These are phyloP conservation scores for Rhopalosiphum nymphaeae DNA, from an alignment of 2,888 invertebrate genomes.

Conservation along the genomic window DNA sequence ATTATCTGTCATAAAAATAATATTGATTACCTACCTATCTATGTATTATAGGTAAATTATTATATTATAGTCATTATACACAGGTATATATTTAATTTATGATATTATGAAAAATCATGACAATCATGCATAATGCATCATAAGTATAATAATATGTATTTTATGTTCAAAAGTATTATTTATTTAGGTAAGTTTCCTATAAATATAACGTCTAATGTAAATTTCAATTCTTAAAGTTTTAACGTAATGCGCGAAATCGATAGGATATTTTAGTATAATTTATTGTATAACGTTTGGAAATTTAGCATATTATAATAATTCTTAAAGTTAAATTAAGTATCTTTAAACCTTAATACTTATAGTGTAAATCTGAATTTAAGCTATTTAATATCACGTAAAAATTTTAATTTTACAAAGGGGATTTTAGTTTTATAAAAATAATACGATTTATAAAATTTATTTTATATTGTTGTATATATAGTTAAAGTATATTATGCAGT, in stretches of 20 bases:
- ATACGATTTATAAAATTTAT: background rate
- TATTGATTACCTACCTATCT: background rate
- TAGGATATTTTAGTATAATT: background rate
- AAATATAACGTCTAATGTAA: background rate
- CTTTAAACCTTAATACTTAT: background rate
- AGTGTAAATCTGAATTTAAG: background rate
- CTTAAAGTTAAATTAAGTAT: background rate
- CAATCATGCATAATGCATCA: background rate
- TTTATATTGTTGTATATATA: background rate
- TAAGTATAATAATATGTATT: background rate
- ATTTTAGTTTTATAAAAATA: background rate
- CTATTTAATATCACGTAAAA: background rate
- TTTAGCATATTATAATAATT: background rate
- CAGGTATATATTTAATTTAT: background rate
- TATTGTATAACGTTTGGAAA: background rate
- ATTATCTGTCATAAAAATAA: conserved; percentile 7
- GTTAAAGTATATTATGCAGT: background rate
- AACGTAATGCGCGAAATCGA: background rate
- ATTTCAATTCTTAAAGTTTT: conserved; percentile 31
- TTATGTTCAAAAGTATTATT: conserved; percentile 6
- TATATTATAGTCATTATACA: background rate
- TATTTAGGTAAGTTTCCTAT: background rate
- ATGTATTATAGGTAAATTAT: background rate
- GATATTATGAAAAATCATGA: background rate
- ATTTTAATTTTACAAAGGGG: background rate